A percentile compares a stretch with the other conserved stretches of the same genome.
phyloP scores from a whole-genome alignment of 37 sponge, comb jelly and placozoan genomes.

The Petrosia ficiformis region DNA sequence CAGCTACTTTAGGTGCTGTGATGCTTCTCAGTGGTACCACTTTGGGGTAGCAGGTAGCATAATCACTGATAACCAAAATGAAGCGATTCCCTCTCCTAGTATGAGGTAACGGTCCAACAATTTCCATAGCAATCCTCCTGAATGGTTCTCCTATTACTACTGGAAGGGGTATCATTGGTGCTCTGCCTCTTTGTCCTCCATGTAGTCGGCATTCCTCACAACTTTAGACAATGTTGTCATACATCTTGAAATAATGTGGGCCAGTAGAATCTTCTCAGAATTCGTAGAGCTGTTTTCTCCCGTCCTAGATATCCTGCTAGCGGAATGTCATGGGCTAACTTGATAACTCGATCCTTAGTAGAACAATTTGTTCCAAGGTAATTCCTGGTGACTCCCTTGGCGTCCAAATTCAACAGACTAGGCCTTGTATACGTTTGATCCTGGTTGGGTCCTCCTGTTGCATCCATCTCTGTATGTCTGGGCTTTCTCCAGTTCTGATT shows the following conservation, averaged over 20 bases:
- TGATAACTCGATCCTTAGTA: conserved; percentile 26
- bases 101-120: conserved; percentile 54
- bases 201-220: conserved; percentile 44
- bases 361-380: conserved; percentile 44
- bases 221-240: conserved; percentile 20
- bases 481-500: not conserved
- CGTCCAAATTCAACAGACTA: not conserved
- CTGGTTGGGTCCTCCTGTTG: conserved; percentile 1
- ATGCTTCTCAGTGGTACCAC: conserved; percentile 40
- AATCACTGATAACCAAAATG: conserved; percentile 51
- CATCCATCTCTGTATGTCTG: conserved; percentile 4
- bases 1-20: conserved; percentile 46
- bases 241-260: conserved; percentile 45
- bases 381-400: not conserved
- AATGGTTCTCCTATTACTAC: conserved; percentile 48
- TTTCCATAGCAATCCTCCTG: conserved; percentile 62
- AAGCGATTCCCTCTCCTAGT: conserved; percentile 35
- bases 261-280: conserved; percentile 53
- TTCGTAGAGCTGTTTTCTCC: conserved; percentile 47
- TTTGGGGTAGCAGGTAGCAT: conserved; percentile 64
- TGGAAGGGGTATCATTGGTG: conserved; percentile 65
- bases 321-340: conserved; percentile 40
- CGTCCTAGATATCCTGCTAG: conserved; percentile 55
- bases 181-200: conserved; percentile 1
- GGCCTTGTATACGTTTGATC: not conserved